phyloP scores from a whole-genome alignment of 2,888 invertebrate species.

The Leucoma salicis region DNA sequence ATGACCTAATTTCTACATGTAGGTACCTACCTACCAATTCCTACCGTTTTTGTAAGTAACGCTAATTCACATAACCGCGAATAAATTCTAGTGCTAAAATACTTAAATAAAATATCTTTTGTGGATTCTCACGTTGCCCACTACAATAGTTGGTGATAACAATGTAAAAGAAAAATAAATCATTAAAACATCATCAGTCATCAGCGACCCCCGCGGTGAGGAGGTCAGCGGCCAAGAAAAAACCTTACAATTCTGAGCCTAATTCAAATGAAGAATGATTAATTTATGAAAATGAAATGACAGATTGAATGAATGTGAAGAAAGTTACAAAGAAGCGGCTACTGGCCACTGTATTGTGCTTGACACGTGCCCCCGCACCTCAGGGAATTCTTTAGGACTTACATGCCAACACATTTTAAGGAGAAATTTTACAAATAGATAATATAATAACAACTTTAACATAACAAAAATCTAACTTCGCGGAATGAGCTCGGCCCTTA shows the following conservation, averaged over 20 bases:
- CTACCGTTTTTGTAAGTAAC: no score
- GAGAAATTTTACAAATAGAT: no score
- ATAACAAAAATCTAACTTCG: no score
- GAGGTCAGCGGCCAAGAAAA: conserved; percentile 73
- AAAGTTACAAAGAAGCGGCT: conserved; percentile 63
- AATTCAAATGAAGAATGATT: conserved; percentile 80
- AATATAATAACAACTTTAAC: no score
- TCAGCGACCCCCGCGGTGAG: conserved; percentile 73
- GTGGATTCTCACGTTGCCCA: conserved; percentile 38
- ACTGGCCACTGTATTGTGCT: conserved; percentile 55
- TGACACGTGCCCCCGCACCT: conserved; percentile 60
- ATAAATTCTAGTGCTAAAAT: conserved; percentile 7
- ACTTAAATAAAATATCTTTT: conserved; percentile 33
- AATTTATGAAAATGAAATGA: conserved; percentile 81
- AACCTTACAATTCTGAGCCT: conserved; percentile 62
- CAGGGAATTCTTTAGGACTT: no score
- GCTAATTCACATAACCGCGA: background rate
- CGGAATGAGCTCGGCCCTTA: no score
- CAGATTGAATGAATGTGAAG: conserved; percentile 75
- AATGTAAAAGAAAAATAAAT: conserved; percentile 80
- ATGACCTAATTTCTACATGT: no score
- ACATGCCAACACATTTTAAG: no score
- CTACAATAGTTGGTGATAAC: conserved; percentile 74
- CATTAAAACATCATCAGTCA: conserved; percentile 80
- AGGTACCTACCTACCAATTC: no score